Evolutionary conservation across 2,113 vertebrate species (phyloP), one percentile per base, ranked within the genome.

Genomic region (Crotophaga sulcirostris): DNA sequence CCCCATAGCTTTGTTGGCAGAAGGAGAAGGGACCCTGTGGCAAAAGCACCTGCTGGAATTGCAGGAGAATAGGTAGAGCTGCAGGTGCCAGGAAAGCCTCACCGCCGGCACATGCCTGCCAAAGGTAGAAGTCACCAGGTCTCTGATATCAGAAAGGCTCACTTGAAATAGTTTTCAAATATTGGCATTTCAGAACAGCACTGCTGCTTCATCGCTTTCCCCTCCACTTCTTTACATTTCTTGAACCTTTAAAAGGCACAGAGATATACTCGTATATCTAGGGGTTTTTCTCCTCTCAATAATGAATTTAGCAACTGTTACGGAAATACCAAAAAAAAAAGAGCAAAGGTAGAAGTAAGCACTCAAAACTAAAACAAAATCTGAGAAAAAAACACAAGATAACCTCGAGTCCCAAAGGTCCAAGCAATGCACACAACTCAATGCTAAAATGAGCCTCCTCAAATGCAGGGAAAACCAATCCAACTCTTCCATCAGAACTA

Each of bases 1-100:
- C 9, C 8, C n/a, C 14, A 1, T 0, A 10, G 18, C 21, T 79
- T 24, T 18, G 25, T 1, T 28, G 36, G 36, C 9, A 78, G 63
- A 36, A 70, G 73, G 25, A 82, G 54, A 84, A 49, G 7, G 20
- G 51, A 76, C 5, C 5, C 25, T 19, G 11, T 19, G 16, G 28
- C 44, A 55, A 55, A 81, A 87, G 18, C 52, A 47, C 33, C 52
- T 40, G 24, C 51, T 70, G 64, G 44, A 29, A 49, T 33, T 68
- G 28, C 79, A 69, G 42, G 18, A 54, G 66, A 88, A 54, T 9
- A 13, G 24, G 29, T 34, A 34, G 11, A 42, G 60, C 33, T 38
- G 36, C 44, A 80, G 18, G 24, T n/a, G 18, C 36, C 45, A 36
- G 23, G n/a, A 49, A 77, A 90, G 36, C 15, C 45, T 69, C 59